Evolutionary conservation across 2,797 vertebrate species (phyloP), one percentile per base, ranked within the genome.

Genomic region (Tamandua tetradactyla): DNA sequence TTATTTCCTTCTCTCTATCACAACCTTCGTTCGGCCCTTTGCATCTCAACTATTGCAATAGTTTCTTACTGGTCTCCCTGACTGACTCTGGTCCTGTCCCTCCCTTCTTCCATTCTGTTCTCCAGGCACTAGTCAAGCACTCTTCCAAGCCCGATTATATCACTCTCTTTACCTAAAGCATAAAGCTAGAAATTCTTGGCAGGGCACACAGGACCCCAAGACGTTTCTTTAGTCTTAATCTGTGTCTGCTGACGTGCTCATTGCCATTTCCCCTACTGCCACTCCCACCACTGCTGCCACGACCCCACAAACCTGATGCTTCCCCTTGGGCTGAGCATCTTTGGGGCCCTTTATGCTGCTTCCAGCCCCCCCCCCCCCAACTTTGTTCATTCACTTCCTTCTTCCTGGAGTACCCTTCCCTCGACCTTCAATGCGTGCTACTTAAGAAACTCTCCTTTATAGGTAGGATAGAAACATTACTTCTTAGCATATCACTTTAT

Each of bases 311-410:
- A 25, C 10, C 44, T 20, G 37, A 76, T 32, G 35, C 7, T 32
- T 20, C 1, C 11, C 1, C 1, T 5, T 27, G 0, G 25, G 42
- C 25, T 15, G 49, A n/a, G 5, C 18, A 72, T 3, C 7, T 9
- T 90, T 30, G 20, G 27, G 61, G 30, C 8, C 17, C 7, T 12
- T 35, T 25, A 66, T 1, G 5, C 64, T 88, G 30, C 1, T 69
- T 75, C 44, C 61, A 12, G 12, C 23, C 81, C 81, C 17, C 83
- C 23, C 37, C 42, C 23, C 37, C 49, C 17, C n/a, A n/a, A n/a
- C 49, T 91, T 82, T 64, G 44, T 57, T 47, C 18, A 40, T 82
- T 84, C 37, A 22, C 12, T 49, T 62, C 49, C 17, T 55, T 71
- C 42, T 91, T 91, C 17, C 72, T 32, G 69, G 27, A 72, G 61